Evolutionary conservation across 1,140 invertebrate species (phyloP).

Genomic region (Euwallacea similis): DNA sequence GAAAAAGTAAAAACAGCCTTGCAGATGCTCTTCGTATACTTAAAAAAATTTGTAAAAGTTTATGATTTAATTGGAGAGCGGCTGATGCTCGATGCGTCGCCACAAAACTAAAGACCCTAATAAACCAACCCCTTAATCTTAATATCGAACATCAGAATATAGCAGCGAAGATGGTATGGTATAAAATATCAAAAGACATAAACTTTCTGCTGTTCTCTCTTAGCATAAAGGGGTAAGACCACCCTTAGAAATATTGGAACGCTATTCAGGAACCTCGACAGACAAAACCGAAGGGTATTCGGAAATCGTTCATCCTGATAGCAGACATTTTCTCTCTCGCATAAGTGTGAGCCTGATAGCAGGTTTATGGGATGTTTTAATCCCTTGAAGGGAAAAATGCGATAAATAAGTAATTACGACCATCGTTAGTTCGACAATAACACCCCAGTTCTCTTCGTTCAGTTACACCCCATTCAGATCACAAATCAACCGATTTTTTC

Average conservation of each 20-base stretch:
- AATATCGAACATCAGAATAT: conserved; percentile 35
- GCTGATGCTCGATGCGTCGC: too few relatives aligned
- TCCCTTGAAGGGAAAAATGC: too few relatives aligned
- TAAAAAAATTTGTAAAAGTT: too few relatives aligned
- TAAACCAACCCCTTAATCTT: conserved; percentile 33
- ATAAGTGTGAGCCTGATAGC: too few relatives aligned
- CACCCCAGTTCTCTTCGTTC: background rate
- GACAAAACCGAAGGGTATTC: too few relatives aligned
- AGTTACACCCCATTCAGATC: conserved; percentile 27
- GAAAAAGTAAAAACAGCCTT: too few relatives aligned
- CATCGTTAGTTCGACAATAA: conserved; percentile 16
- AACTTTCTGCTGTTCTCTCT: conserved; percentile 32
- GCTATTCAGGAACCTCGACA: background rate
- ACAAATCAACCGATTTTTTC: conserved; percentile 39
- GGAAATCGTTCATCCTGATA: too few relatives aligned
- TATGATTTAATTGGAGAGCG: too few relatives aligned
- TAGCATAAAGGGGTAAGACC: conserved; percentile 20
- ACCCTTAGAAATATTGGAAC: background rate
- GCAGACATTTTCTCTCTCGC: too few relatives aligned
- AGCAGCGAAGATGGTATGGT: conserved; percentile 32
- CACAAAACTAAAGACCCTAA: conserved; percentile 18
- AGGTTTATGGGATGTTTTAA: too few relatives aligned
- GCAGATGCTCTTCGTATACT: too few relatives aligned
- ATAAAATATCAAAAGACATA: conserved; percentile 39
- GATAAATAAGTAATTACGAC: too few relatives aligned